A percentile compares a stretch with the other conserved stretches of the same genome.
These are phyloP conservation scores for Lacanobia oleracea DNA, from an alignment of 2,888 invertebrate genomes.

Conservation along the genomic window DNA sequence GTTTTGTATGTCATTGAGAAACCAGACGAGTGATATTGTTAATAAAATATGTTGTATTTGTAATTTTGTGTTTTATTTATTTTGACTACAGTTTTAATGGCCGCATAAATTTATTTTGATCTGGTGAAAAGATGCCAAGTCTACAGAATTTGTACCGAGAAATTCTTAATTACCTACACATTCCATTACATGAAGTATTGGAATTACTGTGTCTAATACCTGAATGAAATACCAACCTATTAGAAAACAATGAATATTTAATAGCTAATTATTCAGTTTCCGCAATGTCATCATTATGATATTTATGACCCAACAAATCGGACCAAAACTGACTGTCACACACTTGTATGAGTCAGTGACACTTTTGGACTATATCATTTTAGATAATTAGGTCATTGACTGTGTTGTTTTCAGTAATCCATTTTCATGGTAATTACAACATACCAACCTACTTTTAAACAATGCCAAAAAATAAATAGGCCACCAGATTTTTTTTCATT, in stretches of 20 bases:
- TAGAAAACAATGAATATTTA: not conserved
- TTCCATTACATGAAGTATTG: conserved; percentile 28
- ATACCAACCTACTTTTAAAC: not conserved
- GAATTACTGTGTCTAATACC: conserved; percentile 6
- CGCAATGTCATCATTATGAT: not conserved
- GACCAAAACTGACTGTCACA: not conserved
- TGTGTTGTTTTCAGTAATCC: not conserved
- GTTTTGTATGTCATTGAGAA: conserved; percentile 12
- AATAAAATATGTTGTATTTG: conserved; percentile 45
- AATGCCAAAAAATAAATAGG: conserved; percentile 12
- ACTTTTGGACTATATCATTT: not conserved
- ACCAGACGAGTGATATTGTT: conserved; percentile 1
- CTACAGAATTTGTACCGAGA: conserved; percentile 41
- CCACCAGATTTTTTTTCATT: not conserved
- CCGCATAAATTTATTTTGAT: conserved; percentile 44
- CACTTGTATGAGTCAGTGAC: not conserved
- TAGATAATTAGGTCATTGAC: not conserved
- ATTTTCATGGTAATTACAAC: not conserved
- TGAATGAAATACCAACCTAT: not conserved
- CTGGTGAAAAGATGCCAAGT: conserved; percentile 57
- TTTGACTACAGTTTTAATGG: conserved; percentile 42
- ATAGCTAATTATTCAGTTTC: not conserved
- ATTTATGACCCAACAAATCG: not conserved
- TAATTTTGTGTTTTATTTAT: conserved; percentile 50
- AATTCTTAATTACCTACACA: conserved; percentile 45